These are phyloP conservation scores for Poecilia wingei DNA, from an alignment of 2,797 vertebrate genomes.

Conservation along the genomic window DNA sequence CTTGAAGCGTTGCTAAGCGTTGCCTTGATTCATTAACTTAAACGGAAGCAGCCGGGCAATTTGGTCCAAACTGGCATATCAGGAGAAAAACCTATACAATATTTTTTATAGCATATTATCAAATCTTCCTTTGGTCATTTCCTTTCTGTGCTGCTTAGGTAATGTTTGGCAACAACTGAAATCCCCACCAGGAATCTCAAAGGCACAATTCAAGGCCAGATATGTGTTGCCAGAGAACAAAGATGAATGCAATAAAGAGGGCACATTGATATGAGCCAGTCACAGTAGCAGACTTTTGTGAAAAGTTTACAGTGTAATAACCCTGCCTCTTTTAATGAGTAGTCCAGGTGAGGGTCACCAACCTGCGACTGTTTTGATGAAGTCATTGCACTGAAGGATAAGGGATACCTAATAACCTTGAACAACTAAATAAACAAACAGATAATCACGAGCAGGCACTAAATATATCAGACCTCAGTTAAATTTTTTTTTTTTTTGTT, in stretches of 20 bases:
- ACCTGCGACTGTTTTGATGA: neutral
- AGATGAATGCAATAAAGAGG: neutral
- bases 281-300: neutral
- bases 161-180: neutral
- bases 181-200: neutral
- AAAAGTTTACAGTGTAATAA: slow-evolving; percentile 26
- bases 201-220: neutral
- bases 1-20: slow-evolving; percentile 42
- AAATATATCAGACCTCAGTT: neutral
- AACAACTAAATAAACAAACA: neutral
- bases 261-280: slow-evolving; percentile 2
- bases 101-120: neutral
- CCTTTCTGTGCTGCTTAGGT: neutral
- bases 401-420: neutral
- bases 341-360: neutral
- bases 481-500: neutral
- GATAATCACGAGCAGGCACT: neutral
- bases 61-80: neutral
- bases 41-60: neutral
- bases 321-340: slow-evolving; percentile 12
- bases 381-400: neutral
- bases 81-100: neutral
- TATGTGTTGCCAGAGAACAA: neutral
- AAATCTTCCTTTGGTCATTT: neutral
- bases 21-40: slow-evolving; percentile 38